Percentiles rank a stretch among this genome's conserved stretches.
These are phyloP conservation scores for Onthophagus taurus DNA, from an alignment of 1,140 invertebrate species.

Conservation along the genomic window DNA sequence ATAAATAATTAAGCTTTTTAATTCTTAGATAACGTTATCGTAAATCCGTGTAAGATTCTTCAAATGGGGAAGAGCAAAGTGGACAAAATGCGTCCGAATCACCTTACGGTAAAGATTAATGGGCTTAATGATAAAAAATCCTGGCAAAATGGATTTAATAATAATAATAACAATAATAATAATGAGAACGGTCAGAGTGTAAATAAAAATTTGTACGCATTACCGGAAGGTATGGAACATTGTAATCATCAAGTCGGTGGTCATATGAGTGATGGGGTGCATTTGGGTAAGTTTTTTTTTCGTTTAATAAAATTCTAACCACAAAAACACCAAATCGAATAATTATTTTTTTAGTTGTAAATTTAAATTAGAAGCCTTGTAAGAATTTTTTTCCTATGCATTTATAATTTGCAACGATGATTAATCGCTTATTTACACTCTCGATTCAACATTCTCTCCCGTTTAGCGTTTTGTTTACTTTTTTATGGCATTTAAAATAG, in stretches of 20 bases:
- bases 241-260: constrained; percentile 61
- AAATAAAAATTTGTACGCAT: background rate
- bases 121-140: background rate
- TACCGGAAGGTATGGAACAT: constrained; percentile 24
- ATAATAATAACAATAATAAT: background rate
- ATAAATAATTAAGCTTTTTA: no score
- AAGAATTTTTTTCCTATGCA: background rate
- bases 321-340: no score
- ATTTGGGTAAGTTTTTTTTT: constrained; percentile 38
- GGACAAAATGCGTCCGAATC: constrained; percentile 3
- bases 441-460: background rate
- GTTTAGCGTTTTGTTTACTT: background rate
- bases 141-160: background rate
- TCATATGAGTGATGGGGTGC: constrained; percentile 40
- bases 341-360: background rate
- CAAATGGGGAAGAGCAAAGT: constrained; percentile 10
- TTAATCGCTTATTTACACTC: background rate
- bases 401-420: background rate
- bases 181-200: background rate
- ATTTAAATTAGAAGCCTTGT: background rate
- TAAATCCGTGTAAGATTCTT: no score
- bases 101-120: background rate
- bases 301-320: background rate
- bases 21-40: no score
- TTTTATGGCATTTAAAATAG: no score